Percentiles rank a stretch among this genome's conserved stretches.
Evolutionary conservation across 2,113 vertebrate genomes (phyloP).

Genomic region (Myrmecophaga tridactyla): DNA sequence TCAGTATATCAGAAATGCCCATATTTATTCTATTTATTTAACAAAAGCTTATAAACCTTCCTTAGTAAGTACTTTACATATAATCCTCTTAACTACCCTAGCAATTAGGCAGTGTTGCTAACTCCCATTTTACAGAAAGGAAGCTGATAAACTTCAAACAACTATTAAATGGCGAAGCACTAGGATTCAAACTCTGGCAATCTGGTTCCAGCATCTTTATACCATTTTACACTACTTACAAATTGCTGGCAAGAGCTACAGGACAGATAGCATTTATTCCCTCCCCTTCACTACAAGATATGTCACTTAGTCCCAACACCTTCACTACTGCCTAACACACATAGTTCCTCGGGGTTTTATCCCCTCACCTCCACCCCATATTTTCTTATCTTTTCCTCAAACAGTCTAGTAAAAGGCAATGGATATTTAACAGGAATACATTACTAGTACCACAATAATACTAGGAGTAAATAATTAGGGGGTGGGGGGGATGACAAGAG

Average conservation of each 20-base stretch:
- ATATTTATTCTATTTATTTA: not conserved
- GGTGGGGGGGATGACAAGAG: no score
- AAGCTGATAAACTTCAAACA: not conserved
- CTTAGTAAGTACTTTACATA: not conserved
- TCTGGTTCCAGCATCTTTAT: not conserved
- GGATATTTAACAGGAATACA: no score
- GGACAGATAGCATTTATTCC: not conserved
- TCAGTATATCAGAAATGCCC: not conserved
- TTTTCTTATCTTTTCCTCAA: not conserved
- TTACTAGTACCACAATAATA: no score
- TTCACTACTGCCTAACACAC: not conserved
- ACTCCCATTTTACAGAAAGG: not conserved
- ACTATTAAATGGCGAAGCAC: not conserved
- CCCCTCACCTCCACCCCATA: not conserved
- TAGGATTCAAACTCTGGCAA: not conserved
- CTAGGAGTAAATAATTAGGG: no score
- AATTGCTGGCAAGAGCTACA: not conserved
- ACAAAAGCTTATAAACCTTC: not conserved
- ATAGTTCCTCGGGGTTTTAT: slow-evolving; percentile 10
- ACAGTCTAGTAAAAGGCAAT: not conserved
- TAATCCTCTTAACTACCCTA: not conserved
- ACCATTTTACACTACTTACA: not conserved
- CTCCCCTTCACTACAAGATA: not conserved
- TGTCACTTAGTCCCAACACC: not conserved
- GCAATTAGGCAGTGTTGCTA: not conserved